Base-by-base conservation (phyloP, 2,888 invertebrate genomes). In the Leptinotarsa peninsularis region DNA sequence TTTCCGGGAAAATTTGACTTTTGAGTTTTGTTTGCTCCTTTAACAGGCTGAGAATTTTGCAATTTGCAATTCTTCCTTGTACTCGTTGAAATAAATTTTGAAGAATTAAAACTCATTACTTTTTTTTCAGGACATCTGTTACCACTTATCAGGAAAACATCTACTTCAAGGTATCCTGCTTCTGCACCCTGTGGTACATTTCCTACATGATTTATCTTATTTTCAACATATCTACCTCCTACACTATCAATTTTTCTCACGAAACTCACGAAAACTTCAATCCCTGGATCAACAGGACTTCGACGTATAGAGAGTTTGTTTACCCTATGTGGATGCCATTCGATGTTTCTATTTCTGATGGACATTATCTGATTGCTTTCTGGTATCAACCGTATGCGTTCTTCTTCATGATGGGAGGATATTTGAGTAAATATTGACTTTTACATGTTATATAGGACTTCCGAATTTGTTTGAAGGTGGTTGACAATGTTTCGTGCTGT, bases 251-350 rank as follows among this genome's bases (percentile, higher is more conserved):
- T 33, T 63, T 56, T 33, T 73, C 15, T 43, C 49, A 67, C n/a
- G 33, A 58, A n/a, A 73, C 75, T 10, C 54, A 73, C 18, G 73
- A 73, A 69, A 69, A 63, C 58, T 77, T 75, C 67, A 79, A 76
- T 60, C 75, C 74, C 0, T 7, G 21, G 23, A 1, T 72, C 3
- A 77, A 77, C 54, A 66, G 52, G 21, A 79, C 77, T 14, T 77
- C 75, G 3, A 43, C 54, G 17, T 79, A 77, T 49, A 67, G 74
- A 66, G 75, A 77, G 49, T 77, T 77, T n/a, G 73, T 73, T 15
- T 78, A 78, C 66, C 72, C 75, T 4, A 56, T 78, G 21, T 78
- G 78, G 78, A 73, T 75, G 7, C 75, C 79, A 5, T 77, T 79
- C 70, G 77, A 79, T 43, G 74, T 71, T 7, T 79, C 79, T 13